Conservation (phyloP, 1,140 invertebrate genomes). For the Rhynchophorus ferrugineus region DNA sequence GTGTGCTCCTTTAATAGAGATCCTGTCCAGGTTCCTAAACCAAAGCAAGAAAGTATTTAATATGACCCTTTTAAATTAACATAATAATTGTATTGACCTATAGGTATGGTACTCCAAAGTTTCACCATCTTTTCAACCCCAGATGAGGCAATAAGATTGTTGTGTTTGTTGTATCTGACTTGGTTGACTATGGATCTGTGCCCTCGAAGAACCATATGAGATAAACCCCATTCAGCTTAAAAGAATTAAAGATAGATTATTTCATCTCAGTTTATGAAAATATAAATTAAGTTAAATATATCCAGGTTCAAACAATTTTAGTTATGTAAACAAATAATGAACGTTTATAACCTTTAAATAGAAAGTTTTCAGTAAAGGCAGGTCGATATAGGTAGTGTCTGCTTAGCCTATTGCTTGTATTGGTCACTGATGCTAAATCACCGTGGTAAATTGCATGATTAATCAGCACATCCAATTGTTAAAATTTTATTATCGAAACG, state of each 20-base stretch:
- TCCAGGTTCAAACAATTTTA: no score
- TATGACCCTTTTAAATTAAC: neutral
- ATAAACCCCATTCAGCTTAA: slow-evolving; percentile 43
- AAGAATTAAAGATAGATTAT: slow-evolving; percentile 14
- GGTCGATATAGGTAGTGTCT: no score
- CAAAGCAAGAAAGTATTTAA: neutral
- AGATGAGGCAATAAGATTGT: slow-evolving; percentile 82
- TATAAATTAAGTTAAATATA: no score
- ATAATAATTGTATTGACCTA: slow-evolving; percentile 37
- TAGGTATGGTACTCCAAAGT: slow-evolving; percentile 67
- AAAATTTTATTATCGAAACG: no score
- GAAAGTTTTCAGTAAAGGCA: no score
- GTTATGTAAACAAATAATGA: no score
- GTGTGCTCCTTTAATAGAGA: slow-evolving; percentile 46
- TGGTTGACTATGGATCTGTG: slow-evolving; percentile 95
- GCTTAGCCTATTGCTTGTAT: no score
- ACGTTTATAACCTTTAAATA: no score
- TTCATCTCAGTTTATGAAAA: no score
- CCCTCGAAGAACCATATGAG: slow-evolving; percentile 77
- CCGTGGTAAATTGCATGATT: no score
- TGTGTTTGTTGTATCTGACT: slow-evolving; percentile 80
- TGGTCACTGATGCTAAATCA: no score
- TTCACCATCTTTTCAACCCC: slow-evolving; percentile 95
- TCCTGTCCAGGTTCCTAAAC: slow-evolving; percentile 45
- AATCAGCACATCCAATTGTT: no score